A percentile compares a stretch with the other conserved stretches of the same genome.
These are phyloP conservation scores for Xanthia togata DNA, from an alignment of 2,888 invertebrate genomes.

Conservation along the genomic window DNA sequence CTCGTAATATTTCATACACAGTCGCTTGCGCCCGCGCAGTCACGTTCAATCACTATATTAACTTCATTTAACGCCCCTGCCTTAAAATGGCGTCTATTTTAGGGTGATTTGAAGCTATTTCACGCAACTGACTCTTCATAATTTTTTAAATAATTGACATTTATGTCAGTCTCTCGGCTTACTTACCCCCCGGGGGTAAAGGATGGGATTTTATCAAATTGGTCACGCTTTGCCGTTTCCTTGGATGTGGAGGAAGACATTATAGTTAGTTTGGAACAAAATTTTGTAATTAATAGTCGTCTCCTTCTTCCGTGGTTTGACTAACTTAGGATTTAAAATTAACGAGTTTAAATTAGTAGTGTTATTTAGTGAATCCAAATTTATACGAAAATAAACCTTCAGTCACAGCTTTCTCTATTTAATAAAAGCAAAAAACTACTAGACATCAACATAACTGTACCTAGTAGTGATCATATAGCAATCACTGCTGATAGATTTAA, in stretches of 20 bases:
- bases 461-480: not conserved
- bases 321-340: constrained; percentile 21
- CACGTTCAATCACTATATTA: constrained; percentile 74
- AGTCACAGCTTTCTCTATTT: not conserved
- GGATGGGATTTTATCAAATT: constrained; percentile 37
- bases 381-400: no score
- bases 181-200: constrained; percentile 45
- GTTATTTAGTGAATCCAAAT: not conserved
- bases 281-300: constrained; percentile 22
- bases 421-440: not conserved
- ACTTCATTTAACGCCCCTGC: constrained; percentile 67
- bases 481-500: not conserved
- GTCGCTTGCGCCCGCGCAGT: constrained; percentile 66
- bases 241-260: constrained; percentile 54
- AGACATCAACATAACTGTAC: not conserved
- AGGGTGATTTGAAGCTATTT: constrained; percentile 56
- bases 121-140: constrained; percentile 70
- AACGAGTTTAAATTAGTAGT: constrained; percentile 2
- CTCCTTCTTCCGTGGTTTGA: constrained; percentile 20
- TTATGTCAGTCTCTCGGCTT: constrained; percentile 56
- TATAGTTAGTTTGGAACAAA: constrained; percentile 43
- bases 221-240: constrained; percentile 49
- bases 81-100: constrained; percentile 63
- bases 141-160: constrained; percentile 76
- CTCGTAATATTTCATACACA: constrained; percentile 74